phyloP scores from a whole-genome alignment of 2,113 vertebrate genomes.

The Sapayoa aenigma region DNA sequence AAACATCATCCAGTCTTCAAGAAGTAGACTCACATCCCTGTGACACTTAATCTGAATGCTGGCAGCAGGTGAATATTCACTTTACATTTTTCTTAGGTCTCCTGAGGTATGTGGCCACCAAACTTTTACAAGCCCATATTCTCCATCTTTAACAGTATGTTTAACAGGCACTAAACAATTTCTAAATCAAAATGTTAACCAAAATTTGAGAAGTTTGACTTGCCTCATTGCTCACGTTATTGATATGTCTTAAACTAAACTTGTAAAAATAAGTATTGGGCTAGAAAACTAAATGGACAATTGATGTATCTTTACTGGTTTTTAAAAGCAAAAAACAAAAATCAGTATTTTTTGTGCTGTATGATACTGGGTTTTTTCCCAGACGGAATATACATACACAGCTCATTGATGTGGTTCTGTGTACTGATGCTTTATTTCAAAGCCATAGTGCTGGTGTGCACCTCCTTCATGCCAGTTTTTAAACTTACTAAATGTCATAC shows the following conservation, averaged over 20 bases:
- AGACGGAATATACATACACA: background rate
- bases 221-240: background rate
- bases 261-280: background rate
- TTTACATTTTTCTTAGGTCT: background rate
- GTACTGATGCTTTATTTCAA: background rate
- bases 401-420: background rate
- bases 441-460: background rate
- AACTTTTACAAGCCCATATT: background rate
- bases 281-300: background rate
- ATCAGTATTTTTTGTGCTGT: background rate
- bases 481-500: background rate
- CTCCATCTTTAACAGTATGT: background rate
- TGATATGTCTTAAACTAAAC: background rate
- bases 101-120: rapidly evolving
- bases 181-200: background rate
- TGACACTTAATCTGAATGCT: background rate
- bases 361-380: background rate
- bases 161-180: background rate
- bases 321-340: background rate
- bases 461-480: background rate
- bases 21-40: background rate
- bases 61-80: background rate
- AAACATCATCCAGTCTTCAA: background rate
- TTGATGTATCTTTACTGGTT: background rate
- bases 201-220: background rate